Base-by-base conservation (phyloP, 2,113 vertebrate species). In the Sylvia atricapilla region DNA sequence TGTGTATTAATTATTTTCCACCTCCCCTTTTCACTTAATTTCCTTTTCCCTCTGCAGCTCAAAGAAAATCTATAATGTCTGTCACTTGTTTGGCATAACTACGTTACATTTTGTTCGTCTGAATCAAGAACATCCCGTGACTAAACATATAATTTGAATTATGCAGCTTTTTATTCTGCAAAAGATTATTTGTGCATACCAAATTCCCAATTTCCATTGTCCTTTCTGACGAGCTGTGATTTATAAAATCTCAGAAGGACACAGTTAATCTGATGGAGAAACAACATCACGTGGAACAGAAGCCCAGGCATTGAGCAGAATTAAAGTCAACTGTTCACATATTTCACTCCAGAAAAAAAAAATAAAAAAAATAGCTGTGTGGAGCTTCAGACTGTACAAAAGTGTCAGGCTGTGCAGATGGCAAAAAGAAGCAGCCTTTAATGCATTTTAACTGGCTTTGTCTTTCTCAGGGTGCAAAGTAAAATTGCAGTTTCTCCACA, bases 81-180 rank as follows among this genome's bases (percentile, higher is more conserved):
- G 63, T 41, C 72, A 52, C 35, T 81, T 76, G 17, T 90, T 92
- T 74, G 62, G 68, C 79, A 83, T 67, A 55, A 84, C 10, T 52
- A 63, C 23, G 15, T n/a, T 80, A 39, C 55, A 77, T 90, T 90
- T 72, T 96, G 64, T 67, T 86, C 63, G 70, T 73, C 59, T 78
- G 72, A 90, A 88, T 83, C 39, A 90, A 84, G 81, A 93, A 81
- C 50, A 67, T 59, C 59, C 59, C 77, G 64, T 92, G 72, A 92
- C 83, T 92, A 95, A 93, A 92, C 52, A 90, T 66, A 66, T 69
- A 88, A 89, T 93, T 88, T 95, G 82, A 88, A 83, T 94, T 91
- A 91, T 89, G 55, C 68, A 90, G 35, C 64, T 74, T 81, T 88
- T 88, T 89, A 89, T 70, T 83, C 79, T 88, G 41, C 19, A 39